These are phyloP conservation scores for Carduelis carduelis DNA, from an alignment of 2,797 vertebrate species.

Conservation along the genomic window DNA sequence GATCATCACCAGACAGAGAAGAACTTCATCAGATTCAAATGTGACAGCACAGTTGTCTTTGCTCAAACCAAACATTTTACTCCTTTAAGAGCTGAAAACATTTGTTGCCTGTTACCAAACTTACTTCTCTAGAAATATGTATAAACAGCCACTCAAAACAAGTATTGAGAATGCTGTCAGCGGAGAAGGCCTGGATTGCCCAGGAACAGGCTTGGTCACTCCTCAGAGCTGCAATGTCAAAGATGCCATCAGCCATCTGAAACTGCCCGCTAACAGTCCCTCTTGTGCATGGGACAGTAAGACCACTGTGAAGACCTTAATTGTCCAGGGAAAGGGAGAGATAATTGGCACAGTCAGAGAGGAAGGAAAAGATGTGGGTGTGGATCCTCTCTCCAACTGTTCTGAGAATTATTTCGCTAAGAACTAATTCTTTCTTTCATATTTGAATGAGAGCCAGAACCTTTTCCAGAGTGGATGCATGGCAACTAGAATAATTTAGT, in stretches of 20 bases:
- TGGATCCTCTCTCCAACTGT: constrained; percentile 41
- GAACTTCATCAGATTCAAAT: background rate
- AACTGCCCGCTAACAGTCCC: background rate
- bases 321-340: background rate
- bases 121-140: constrained; percentile 1
- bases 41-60: background rate
- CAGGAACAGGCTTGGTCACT: background rate
- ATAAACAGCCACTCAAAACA: constrained; percentile 30
- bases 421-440: constrained; percentile 57
- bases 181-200: background rate
- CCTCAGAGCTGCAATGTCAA: background rate
- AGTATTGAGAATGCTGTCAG: background rate
- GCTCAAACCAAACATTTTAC: background rate
- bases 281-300: background rate
- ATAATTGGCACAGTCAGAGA: constrained; percentile 25
- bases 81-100: background rate
- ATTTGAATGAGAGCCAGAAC: constrained; percentile 34
- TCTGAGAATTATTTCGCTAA: constrained; percentile 37
- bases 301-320: constrained; percentile 31
- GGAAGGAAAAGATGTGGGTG: constrained; percentile 59
- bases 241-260: background rate
- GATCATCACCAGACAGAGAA: background rate
- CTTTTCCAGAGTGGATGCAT: constrained; percentile 30
- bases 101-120: background rate
- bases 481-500: constrained; percentile 4